phyloP scores from a whole-genome alignment of 2,888 invertebrate species.

The Drosophila ustulata region DNA sequence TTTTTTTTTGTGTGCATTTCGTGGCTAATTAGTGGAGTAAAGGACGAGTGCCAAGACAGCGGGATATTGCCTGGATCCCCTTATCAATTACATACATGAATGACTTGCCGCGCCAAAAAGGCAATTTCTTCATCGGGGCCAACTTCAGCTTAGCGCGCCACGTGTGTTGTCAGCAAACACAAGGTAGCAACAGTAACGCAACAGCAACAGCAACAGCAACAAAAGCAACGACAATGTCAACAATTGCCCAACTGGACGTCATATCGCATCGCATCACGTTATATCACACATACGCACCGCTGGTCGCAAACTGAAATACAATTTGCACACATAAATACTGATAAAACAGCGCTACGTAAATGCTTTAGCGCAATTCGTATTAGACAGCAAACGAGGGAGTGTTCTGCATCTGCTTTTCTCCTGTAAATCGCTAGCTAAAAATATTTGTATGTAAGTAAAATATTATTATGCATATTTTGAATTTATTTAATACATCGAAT shows the following conservation, averaged over 20 bases:
- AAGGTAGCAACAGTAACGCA: constrained; percentile 30
- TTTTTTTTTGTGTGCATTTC: not conserved
- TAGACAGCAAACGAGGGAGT: not conserved
- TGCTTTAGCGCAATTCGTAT: not conserved
- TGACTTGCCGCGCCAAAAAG: not conserved
- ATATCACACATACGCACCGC: constrained; percentile 52
- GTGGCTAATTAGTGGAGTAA: constrained; percentile 39
- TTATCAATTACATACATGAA: constrained; percentile 68
- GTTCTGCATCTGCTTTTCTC: not conserved
- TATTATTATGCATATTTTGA: too few relatives aligned
- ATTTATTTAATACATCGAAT: too few relatives aligned
- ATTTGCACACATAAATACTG: constrained; percentile 7
- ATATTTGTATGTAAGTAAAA: too few relatives aligned
- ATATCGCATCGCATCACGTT: constrained; percentile 18
- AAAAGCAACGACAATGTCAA: constrained; percentile 43
- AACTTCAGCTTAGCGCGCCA: constrained; percentile 32
- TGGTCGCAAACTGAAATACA: constrained; percentile 7
- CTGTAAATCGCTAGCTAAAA: not conserved
- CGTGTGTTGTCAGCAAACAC: constrained; percentile 43
- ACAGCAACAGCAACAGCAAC: constrained; percentile 35
- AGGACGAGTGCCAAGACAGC: constrained; percentile 20
- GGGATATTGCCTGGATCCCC: constrained; percentile 26
- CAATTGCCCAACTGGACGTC: constrained; percentile 22
- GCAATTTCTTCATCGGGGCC: not conserved
- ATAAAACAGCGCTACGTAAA: not conserved